phyloP scores from a whole-genome alignment of 2,797 vertebrate genomes.

The Glossophaga mutica region DNA sequence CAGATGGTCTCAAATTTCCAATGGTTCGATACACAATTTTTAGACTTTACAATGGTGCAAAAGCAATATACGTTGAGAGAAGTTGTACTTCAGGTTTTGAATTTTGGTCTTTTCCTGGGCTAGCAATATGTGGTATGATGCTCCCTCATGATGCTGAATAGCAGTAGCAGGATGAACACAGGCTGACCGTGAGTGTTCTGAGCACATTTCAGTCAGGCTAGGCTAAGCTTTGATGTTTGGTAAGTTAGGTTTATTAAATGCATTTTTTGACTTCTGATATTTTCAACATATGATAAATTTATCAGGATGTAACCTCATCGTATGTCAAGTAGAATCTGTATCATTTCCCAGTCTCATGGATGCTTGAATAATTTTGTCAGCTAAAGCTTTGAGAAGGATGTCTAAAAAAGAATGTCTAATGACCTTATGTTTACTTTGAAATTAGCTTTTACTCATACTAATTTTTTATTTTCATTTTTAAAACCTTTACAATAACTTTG shows the following conservation, averaged over 20 bases:
- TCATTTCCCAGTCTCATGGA: not conserved
- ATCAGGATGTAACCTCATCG: not conserved
- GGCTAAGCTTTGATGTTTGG: not conserved
- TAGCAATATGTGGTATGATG: not conserved
- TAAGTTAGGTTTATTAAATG: not conserved
- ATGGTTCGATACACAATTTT: not conserved
- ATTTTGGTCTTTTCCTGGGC: not conserved
- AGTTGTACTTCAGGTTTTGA: not conserved
- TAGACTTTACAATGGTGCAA: not conserved
- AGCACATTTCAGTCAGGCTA: rapidly evolving
- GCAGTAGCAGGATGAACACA: not conserved
- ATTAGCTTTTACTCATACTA: not conserved
- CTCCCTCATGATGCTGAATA: not conserved
- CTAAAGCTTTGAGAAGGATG: not conserved
- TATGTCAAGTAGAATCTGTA: not conserved
- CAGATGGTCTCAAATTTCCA: not conserved
- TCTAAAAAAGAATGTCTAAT: not conserved
- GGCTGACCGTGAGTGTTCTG: no score
- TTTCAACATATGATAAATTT: not conserved
- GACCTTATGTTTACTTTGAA: not conserved
- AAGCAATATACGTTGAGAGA: not conserved
- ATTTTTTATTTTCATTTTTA: slow-evolving; percentile 4
- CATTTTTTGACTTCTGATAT: not conserved
- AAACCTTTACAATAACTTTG: not conserved
- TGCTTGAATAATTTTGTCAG: not conserved